phyloP scores from a whole-genome alignment of 92 coral and sea anemone genomes.

The Zoanthus sansibaricus region DNA sequence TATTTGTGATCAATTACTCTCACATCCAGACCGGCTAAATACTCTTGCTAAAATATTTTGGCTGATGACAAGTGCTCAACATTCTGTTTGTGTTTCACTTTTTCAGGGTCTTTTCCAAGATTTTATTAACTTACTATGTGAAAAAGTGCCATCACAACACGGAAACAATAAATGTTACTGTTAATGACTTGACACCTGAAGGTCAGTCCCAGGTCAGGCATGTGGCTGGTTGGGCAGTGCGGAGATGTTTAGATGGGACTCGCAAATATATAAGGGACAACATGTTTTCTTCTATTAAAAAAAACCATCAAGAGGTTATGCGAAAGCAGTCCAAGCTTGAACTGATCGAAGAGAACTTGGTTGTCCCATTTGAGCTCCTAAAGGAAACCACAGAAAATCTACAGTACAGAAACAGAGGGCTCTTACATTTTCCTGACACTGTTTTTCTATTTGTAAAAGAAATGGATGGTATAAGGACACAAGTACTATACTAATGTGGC shows the following conservation, averaged over 20 bases:
- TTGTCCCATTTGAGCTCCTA: neutral
- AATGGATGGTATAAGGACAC: neutral
- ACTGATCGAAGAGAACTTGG: constrained; percentile 6
- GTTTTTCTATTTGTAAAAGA: neutral
- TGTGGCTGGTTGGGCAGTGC: constrained; percentile 11
- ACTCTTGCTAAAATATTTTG: no score
- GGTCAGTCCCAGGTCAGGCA: no score
- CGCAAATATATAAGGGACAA: neutral
- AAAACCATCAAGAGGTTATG: neutral
- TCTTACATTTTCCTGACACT: constrained; percentile 15
- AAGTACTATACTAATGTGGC: neutral
- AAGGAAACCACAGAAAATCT: constrained; percentile 27
- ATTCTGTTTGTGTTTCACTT: no score
- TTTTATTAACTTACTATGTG: no score
- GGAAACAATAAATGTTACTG: no score
- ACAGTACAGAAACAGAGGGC: constrained; percentile 28
- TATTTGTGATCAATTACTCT: no score
- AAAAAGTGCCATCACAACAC: no score
- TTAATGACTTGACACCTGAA: no score
- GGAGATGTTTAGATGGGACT: neutral
- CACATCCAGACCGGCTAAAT: no score
- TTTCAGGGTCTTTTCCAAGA: no score
- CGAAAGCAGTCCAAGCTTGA: neutral
- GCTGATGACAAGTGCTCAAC: no score
- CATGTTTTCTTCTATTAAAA: neutral